These are phyloP conservation scores for Pyralis farinalis DNA, from an alignment of 2,888 invertebrate species.

Conservation along the genomic window DNA sequence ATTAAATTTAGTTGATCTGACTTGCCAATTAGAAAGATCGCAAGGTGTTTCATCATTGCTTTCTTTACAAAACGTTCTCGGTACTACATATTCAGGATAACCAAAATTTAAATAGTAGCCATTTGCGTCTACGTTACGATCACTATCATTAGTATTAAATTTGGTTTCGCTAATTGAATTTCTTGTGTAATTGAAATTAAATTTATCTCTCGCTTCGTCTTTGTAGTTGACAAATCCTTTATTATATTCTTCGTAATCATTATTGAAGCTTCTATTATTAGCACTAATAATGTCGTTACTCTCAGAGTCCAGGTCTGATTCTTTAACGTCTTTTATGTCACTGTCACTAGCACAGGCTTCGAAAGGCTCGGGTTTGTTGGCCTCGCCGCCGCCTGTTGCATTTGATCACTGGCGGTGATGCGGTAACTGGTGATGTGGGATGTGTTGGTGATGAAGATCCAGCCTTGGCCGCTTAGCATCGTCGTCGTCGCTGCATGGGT, in stretches of 20 bases:
- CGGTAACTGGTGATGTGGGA: constrained; percentile 51
- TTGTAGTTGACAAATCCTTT: constrained; percentile 13
- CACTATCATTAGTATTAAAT: constrained; percentile 7
- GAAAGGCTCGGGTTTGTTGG: constrained; percentile 25
- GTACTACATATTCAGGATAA: constrained; percentile 36
- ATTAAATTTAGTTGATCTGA: constrained; percentile 34
- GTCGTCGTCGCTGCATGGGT: constrained; percentile 82
- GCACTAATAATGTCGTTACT: constrained; percentile 27
- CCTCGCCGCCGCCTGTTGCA: constrained; percentile 37
- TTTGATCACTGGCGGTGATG: constrained; percentile 70
- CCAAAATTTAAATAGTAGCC: constrained; percentile 22
- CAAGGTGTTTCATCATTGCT: constrained; percentile 51
- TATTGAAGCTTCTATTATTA: constrained; percentile 22
- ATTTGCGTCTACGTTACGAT: constrained; percentile 10
- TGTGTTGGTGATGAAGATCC: constrained; percentile 80
- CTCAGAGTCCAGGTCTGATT: constrained; percentile 24
- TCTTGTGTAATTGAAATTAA: constrained; percentile 16
- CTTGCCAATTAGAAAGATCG: constrained; percentile 66
- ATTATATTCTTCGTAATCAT: constrained; percentile 23
- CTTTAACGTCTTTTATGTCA: constrained; percentile 28
- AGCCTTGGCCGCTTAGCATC: constrained; percentile 86
- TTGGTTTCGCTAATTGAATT: constrained; percentile 12
- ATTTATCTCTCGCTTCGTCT: constrained; percentile 20
- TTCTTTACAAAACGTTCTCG: constrained; percentile 33
- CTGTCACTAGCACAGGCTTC: constrained; percentile 28